Evolutionary conservation across 2,888 invertebrate species (phyloP).

Genomic region (Peribatodes rhomboidaria): DNA sequence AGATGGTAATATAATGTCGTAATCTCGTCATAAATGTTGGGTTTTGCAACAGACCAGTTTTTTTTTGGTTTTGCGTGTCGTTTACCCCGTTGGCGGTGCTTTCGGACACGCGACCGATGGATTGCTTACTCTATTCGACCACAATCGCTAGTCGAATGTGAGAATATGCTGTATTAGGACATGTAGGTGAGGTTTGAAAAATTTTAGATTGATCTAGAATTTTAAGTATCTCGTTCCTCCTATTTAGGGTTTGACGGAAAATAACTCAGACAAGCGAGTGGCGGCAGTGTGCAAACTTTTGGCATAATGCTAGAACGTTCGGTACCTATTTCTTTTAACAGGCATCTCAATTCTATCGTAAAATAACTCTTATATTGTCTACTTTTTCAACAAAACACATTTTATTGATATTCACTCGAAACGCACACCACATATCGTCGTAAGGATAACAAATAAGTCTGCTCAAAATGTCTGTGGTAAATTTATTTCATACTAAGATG

Average conservation of each 20-base stretch:
- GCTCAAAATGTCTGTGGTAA: background rate
- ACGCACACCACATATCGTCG: background rate
- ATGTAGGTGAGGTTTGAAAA: slow-evolving; percentile 22
- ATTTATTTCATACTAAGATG: slow-evolving; percentile 1
- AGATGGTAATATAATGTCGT: slow-evolving; percentile 69
- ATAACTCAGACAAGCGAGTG: background rate
- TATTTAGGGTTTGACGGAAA: slow-evolving; percentile 7
- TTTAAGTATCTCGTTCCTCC: slow-evolving; percentile 14
- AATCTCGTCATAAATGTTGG: slow-evolving; percentile 47
- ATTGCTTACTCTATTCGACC: slow-evolving; percentile 41
- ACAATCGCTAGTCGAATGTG: slow-evolving; percentile 34
- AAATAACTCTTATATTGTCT: background rate
- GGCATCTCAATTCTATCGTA: background rate
- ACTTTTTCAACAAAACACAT: background rate
- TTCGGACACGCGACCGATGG: slow-evolving; percentile 41
- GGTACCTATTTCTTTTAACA: background rate
- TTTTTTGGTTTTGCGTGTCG: slow-evolving; percentile 53
- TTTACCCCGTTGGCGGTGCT: slow-evolving; percentile 47
- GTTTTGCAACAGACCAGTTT: slow-evolving; percentile 64
- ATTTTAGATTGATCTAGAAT: background rate
- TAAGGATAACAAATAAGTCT: background rate
- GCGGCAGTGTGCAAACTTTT: slow-evolving; percentile 19
- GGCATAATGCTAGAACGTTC: background rate
- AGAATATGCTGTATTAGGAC: slow-evolving; percentile 26
- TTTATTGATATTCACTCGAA: background rate